Evolutionary conservation across 2,888 invertebrate genomes (phyloP).

Genomic region (Callyntrura sp.): DNA sequence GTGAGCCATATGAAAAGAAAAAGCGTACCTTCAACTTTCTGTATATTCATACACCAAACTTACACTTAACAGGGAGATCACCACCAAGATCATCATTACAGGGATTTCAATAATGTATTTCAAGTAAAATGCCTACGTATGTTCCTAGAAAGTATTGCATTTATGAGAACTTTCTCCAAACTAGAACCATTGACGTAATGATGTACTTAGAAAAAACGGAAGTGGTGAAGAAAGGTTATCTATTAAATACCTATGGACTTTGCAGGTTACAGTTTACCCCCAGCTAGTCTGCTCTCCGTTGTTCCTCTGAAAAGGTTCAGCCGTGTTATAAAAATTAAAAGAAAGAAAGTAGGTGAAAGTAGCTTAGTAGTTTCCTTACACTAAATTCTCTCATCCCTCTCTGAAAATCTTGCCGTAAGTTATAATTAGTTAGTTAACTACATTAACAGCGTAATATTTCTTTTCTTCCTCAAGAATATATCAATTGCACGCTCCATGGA

Average conservation of each 20-base stretch:
- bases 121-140: slow-evolving; percentile 13
- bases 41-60: slow-evolving; percentile 20
- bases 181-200: too few species aligned
- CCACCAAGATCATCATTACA: neutral
- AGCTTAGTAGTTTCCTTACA: neutral
- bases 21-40: neutral
- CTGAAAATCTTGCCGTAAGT: neutral
- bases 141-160: neutral
- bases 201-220: too few species aligned
- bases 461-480: slow-evolving; percentile 25
- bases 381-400: neutral
- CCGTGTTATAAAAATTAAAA: neutral
- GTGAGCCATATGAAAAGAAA: neutral
- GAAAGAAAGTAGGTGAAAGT: slow-evolving; percentile 18
- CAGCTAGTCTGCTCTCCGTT: too few species aligned
- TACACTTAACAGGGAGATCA: slow-evolving; percentile 24
- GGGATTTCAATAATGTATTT: slow-evolving; percentile 24
- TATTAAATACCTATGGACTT: too few species aligned
- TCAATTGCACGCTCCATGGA: slow-evolving; percentile 2
- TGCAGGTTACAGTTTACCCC: too few species aligned
- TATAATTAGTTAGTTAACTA: slow-evolving; percentile 24
- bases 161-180: neutral
- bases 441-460: neutral
- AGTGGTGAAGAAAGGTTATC: too few species aligned
- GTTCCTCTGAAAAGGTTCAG: too few species aligned